Base-by-base conservation (phyloP, 92 coral and sea anemone species). In the Galaxea fascicularis region DNA sequence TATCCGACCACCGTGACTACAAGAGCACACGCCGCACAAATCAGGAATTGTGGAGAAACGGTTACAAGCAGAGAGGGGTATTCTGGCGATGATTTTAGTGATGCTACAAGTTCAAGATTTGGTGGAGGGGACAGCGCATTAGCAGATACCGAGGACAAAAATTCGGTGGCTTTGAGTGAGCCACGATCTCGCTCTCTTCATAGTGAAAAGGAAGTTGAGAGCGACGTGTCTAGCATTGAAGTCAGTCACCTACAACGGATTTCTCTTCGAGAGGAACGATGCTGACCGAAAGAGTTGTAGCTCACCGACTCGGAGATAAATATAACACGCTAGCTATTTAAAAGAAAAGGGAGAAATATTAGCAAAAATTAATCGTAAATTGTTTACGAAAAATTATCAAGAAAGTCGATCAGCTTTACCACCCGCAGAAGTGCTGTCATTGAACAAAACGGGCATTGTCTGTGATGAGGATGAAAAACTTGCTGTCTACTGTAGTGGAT, bases 61-160 rank as follows among this genome's bases (percentile, higher is more conserved):
- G 25, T 21, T 8, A 15, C 66, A 28, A 60, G 25, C 39, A 89
- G 90, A 4, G 91, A 82, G 3, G 82, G 85, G 14, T 91, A 79
- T n/a, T 89, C 93, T 26, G 93, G 91, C 70, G 95, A 91, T 30
- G 92, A 91, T 24, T 74, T 85, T 69, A 91, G 92, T 62, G 92
- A 91, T 67, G 90, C 83, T 77, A 85, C 89, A 35, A 91, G 92
- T 71, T 88, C 90, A 65, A 78, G 92, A 11, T 91, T 83, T 72
- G 90, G 85, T 52, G 87, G 81, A 25, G 83, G 73, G 1, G 84
- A 81, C 20, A 85, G 77, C 30, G 75, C 78, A 74, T 15, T 73
- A n/a, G 66, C 51, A 8, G 65, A 83, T 28, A 4, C n/a, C 35
- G 74, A 72, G 1, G 79, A 72, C 20, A 66, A 82, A 44, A 26